A percentile compares a stretch with the other conserved stretches of the same genome.
These are phyloP conservation scores for Cyrtodaria siliqua DNA, from an alignment of 2,888 invertebrate species.

Conservation along the genomic window DNA sequence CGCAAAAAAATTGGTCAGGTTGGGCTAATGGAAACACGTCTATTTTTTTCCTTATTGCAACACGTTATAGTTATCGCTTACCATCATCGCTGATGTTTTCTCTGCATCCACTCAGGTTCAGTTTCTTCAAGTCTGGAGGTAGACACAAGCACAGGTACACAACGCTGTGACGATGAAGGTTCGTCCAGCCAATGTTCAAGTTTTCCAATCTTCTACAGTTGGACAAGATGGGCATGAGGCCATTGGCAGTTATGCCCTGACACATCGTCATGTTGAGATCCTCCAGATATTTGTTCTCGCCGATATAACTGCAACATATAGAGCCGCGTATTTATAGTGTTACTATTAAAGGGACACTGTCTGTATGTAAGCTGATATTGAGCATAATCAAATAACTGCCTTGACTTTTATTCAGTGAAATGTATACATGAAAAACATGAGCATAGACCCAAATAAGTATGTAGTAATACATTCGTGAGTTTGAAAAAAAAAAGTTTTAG, in stretches of 20 bases:
- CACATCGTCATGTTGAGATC: constrained; percentile 95
- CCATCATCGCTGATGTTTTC: constrained; percentile 91
- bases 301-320: constrained; percentile 88
- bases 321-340: background rate
- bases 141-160: constrained; percentile 89
- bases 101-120: constrained; percentile 94
- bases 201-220: constrained; percentile 88
- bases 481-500: too few species aligned
- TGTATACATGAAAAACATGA: too few species aligned
- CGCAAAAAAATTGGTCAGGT: too few species aligned
- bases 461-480: too few species aligned
- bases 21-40: too few species aligned
- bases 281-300: constrained; percentile 90
- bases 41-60: too few species aligned
- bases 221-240: constrained; percentile 89
- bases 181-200: constrained; percentile 93
- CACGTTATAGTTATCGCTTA: constrained; percentile 67
- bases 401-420: too few species aligned
- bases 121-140: constrained; percentile 89
- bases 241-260: constrained; percentile 90
- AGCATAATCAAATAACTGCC: too few species aligned
- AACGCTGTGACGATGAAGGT: constrained; percentile 89
- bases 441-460: too few species aligned
- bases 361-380: too few species aligned
- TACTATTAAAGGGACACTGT: too few species aligned